A percentile compares a stretch with the other conserved stretches of the same genome.
These are phyloP conservation scores for Platygyra sinensis DNA, from an alignment of 64 coral and sea anemone genomes.

Conservation along the genomic window DNA sequence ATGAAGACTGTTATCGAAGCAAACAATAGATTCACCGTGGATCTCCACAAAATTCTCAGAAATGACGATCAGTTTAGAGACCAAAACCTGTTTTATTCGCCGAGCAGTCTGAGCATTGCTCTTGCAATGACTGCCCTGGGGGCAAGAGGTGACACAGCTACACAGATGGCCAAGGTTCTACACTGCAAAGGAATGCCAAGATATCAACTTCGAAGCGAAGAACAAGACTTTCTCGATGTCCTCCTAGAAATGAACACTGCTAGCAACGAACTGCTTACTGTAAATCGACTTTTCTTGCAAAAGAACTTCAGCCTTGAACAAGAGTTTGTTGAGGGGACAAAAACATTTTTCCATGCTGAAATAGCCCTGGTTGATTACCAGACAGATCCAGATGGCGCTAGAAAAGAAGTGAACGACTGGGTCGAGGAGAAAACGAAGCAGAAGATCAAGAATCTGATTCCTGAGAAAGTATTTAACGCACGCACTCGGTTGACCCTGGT, in stretches of 20 bases:
- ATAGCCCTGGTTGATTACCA: conserved; percentile 73
- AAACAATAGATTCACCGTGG: conserved; percentile 22
- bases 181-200: conserved; percentile 46
- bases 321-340: conserved; percentile 46
- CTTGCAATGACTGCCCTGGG: conserved; percentile 74
- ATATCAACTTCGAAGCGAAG: conserved; percentile 31
- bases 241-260: conserved; percentile 2
- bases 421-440: conserved; percentile 67
- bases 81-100: conserved; percentile 80
- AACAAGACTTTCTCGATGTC: conserved; percentile 38
- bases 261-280: conserved; percentile 46
- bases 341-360: conserved; percentile 59
- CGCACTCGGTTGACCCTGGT: conserved; percentile 60
- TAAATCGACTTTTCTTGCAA: conserved; percentile 70
- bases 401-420: conserved; percentile 65
- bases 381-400: conserved; percentile 34
- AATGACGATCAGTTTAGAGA: neutral
- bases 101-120: conserved; percentile 61
- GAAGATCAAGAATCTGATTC: conserved; percentile 67
- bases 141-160: conserved; percentile 65
- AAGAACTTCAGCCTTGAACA: conserved; percentile 38
- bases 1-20: conserved; percentile 14
- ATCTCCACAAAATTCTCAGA: conserved; percentile 37
- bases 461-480: conserved; percentile 35
- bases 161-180: conserved; percentile 50